Conservation (phyloP, 2,888 invertebrate genomes). For the Petrolisthes cinctipes region DNA sequence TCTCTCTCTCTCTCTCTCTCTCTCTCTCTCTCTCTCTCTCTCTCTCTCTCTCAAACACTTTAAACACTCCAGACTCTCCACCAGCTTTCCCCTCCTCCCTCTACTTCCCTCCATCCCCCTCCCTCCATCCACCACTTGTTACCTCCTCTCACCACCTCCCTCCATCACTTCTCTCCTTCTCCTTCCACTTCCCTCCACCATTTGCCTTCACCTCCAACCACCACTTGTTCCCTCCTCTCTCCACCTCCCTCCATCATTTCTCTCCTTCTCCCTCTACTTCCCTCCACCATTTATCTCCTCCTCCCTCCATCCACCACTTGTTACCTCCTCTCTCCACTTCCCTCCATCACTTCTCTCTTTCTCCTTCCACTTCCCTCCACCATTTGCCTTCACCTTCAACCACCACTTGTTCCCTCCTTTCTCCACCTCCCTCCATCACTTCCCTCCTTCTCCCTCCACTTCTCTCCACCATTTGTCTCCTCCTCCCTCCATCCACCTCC, state of each 20-base stretch:
- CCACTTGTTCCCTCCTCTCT: background rate
- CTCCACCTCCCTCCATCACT: background rate
- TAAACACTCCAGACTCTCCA: background rate
- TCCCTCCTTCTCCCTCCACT: background rate
- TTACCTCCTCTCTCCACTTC: background rate
- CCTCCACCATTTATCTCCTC: background rate
- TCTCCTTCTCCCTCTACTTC: no score
- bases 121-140: background rate
- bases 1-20: background rate
- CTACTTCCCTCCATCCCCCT: background rate
- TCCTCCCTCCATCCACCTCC: no score
- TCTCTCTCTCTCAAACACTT: background rate
- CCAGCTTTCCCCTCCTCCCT: background rate
- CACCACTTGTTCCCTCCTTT: background rate
- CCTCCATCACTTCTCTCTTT: background rate
- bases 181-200: no score
- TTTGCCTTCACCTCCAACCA: background rate
- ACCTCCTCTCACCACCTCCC: background rate
- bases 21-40: conserved; percentile 19
- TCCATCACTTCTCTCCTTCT: background rate
- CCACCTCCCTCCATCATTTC: background rate
- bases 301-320: background rate
- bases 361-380: background rate
- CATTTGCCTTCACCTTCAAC: background rate
- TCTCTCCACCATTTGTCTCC: background rate